Conservation (phyloP, 2,113 vertebrate species). For the Orycteropus afer region DNA sequence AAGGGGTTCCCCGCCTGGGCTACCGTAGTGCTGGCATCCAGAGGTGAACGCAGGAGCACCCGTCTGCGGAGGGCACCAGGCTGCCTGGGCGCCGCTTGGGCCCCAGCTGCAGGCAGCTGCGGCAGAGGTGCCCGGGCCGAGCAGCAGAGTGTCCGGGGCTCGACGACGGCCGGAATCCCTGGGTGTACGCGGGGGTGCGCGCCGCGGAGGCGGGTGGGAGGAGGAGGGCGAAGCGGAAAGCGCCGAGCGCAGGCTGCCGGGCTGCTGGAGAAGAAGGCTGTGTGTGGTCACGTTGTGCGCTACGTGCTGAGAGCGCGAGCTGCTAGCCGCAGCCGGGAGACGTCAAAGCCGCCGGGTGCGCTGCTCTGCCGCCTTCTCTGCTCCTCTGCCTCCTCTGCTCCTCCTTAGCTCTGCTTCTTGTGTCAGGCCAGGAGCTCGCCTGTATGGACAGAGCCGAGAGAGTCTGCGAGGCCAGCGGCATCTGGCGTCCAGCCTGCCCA, state of each 20-base stretch:
- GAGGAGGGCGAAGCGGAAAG: conserved; percentile 1
- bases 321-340: conserved; percentile 90
- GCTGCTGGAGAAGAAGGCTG: conserved; percentile 74
- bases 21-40: conserved; percentile 55
- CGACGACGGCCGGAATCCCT: conserved; percentile 55
- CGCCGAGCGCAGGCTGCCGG: conserved; percentile 53
- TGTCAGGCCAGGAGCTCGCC: background rate
- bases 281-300: conserved; percentile 93
- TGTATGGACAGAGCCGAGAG: background rate
- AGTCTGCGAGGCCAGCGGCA: background rate
- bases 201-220: conserved; percentile 44
- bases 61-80: conserved; percentile 38
- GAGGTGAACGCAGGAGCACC: conserved; percentile 53
- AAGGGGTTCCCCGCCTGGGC: conserved; percentile 66
- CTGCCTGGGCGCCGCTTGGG: conserved; percentile 32
- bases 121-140: background rate
- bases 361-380: conserved; percentile 81
- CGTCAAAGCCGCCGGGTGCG: conserved; percentile 88
- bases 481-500: background rate
- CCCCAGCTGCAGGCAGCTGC: conserved; percentile 20
- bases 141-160: background rate
- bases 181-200: conserved; percentile 27
- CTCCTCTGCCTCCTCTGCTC: conserved; percentile 41
- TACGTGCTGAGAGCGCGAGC: conserved; percentile 90
- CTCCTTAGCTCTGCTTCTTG: background rate